A percentile compares a stretch with the other conserved stretches of the same genome.
Conservation (phyloP, 2,888 invertebrate species). For the Orthosia incerta region DNA sequence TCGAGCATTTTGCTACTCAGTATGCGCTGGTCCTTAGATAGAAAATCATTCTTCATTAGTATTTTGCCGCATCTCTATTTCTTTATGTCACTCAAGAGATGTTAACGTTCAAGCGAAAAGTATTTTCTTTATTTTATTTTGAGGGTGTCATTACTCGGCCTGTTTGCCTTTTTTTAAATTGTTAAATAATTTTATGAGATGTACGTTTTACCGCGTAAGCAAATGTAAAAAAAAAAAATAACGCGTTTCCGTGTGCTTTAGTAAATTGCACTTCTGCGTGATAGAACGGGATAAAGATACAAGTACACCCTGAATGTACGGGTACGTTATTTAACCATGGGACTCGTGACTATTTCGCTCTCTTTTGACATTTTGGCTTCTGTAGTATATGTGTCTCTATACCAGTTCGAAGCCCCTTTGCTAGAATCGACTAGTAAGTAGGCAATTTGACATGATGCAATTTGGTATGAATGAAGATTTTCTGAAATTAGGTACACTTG, state of each 20-base stretch:
- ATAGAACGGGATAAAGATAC: not conserved
- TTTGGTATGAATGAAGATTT: slow-evolving; percentile 29
- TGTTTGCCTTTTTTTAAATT: too few relatives aligned
- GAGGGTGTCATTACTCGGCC: too few relatives aligned
- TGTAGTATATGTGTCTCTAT: slow-evolving; percentile 6
- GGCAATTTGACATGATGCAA: slow-evolving; percentile 27
- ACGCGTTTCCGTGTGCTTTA: not conserved
- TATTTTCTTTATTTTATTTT: too few relatives aligned
- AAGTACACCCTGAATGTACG: not conserved
- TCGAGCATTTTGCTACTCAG: not conserved
- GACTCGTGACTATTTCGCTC: not conserved
- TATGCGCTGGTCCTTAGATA: not conserved
- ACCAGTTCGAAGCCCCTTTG: not conserved
- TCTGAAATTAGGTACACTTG: too few relatives aligned
- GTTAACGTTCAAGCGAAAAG: not conserved
- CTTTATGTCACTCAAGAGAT: not conserved
- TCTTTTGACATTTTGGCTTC: not conserved
- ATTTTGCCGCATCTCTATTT: slow-evolving; percentile 5
- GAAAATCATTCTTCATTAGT: not conserved
- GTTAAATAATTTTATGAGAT: too few relatives aligned
- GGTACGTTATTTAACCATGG: slow-evolving; percentile 11
- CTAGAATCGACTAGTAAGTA: slow-evolving; percentile 4
- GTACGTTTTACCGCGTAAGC: too few relatives aligned
- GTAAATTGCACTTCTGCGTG: not conserved
- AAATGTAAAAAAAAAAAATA: too few relatives aligned